Base-by-base conservation (phyloP, 2,888 invertebrate genomes). In the Ferdinandea cuprea region DNA sequence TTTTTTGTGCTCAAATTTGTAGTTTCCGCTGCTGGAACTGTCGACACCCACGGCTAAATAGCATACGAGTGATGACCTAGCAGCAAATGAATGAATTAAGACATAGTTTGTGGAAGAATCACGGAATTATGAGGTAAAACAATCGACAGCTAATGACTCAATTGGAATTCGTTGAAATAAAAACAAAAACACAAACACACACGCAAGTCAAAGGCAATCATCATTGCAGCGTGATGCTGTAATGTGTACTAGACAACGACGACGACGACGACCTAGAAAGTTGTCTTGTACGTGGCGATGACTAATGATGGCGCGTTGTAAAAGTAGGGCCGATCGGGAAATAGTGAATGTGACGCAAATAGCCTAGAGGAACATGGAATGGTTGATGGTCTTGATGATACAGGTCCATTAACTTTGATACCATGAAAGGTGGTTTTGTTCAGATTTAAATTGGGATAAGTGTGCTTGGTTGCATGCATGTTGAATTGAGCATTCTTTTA, bases 111-210 rank as follows among this genome's bases (percentile, higher is more conserved):
- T 21, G 46, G 46, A 63, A 46, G 59, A 72, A 72, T 66, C 72
- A 72, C 48, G 72, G 7, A 65, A 66, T 76, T 69, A 63, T 44
- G 42, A 78, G 59, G 56, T 50, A 72, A 66, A 73, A 73, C 44
- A 59, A 58, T 37, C 44, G 37, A 35, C 61, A 52, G 11, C 66
- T 71, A 77, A 77, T 83, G 77, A 83, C 72, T 77, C 81, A 83
- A 72, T 78, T 66, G 21, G 28, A 61, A 58, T 81, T 81, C 59
- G n/a, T 25, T 9, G 52, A 37, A 81, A 69, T 19, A 32, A 19
- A 59, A 4, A 48, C 58, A 42, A 11, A 42, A 7, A 13, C 2
- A 42, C 42, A 42, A 3, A 17, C 25, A 48, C 30, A 13, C 30
- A 52, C 28, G 52, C 21, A 15, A 32, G 15, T 3, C 35, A 65